Conservation (phyloP, 2,888 invertebrate genomes). For the Melanchra persicariae region DNA sequence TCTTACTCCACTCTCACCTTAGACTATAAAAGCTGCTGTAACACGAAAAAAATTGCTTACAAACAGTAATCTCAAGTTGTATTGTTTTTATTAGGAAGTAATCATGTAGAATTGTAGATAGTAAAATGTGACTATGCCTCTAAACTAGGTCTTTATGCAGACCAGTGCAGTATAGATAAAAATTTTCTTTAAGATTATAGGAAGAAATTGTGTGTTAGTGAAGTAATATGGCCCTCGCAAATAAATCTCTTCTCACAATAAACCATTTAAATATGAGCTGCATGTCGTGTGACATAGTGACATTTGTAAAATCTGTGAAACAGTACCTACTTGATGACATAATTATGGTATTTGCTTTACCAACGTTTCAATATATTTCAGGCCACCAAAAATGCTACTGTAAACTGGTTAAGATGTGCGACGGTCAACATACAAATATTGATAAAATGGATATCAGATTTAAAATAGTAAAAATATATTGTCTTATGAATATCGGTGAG, state of each 20-base stretch:
- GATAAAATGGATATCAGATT: conserved; percentile 1
- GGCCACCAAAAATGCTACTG: background rate
- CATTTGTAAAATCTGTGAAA: conserved; percentile 8
- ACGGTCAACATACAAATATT: background rate
- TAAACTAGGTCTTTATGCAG: conserved; percentile 26
- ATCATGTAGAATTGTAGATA: background rate
- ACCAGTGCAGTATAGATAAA: conserved; percentile 31
- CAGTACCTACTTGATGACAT: conserved; percentile 1
- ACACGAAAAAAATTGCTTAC: conserved; percentile 15
- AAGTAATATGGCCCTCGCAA: background rate
- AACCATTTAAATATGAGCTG: background rate
- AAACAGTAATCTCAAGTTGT: conserved; percentile 43
- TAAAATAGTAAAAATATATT: conserved; percentile 19
- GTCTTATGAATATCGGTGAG: conserved; percentile 8
- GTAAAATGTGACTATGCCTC: conserved; percentile 17
- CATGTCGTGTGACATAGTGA: background rate
- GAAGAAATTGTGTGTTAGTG: conserved; percentile 20
- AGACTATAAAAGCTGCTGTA: background rate
- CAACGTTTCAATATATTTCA: background rate
- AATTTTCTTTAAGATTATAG: conserved; percentile 21
- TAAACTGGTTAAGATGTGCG: background rate
- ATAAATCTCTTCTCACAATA: background rate
- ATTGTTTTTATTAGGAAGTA: conserved; percentile 9
- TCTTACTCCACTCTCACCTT: background rate
- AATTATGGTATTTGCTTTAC: background rate